Base-by-base conservation (phyloP, 2,797 vertebrate species). In the Myripristis murdjan region DNA sequence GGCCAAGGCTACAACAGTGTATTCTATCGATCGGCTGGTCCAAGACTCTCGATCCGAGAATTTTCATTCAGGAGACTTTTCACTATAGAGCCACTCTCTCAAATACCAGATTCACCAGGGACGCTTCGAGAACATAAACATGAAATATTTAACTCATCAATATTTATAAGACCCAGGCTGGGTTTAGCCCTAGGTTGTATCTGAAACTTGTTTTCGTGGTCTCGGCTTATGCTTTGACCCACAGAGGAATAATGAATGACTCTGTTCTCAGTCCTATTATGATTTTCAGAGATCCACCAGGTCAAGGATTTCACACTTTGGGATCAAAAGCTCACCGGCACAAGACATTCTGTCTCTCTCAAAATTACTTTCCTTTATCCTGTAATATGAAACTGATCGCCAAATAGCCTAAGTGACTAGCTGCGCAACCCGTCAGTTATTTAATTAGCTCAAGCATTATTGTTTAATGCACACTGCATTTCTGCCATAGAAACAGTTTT, bases 91-190 rank as follows among this genome's bases (percentile, higher is more conserved):
- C 37, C 39, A 56, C 31, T 56, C 39, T 82, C 41, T 64, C 23
- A 57, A 64, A 54, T 33, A 49, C 41, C 39, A 41, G 54, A 81
- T 73, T 66, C 61, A 73, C 51, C 47, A 46, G 23, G 2, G 56
- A 20, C 52, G 56, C 33, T 10, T 48, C 22, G 24, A 57, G 28
- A 31, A 31, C 62, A 68, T 33, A 53, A 77, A 70, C 71, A 81
- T 83, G 4, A 85, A 84, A 84, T 81, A 81, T 89, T 85, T 5
- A 83, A 69, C 59, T 73, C 43, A 77, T 80, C 52, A 67, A 75
- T 85, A 81, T 87, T 77, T 71, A 86, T 73, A 57, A 18, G 53
- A n/a, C 31, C 6, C 52, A 47, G n/a, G 53, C 57, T 8, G 51
- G 18, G 41, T 73, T 73, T 55, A 14, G 0, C 70, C 5, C 3